Evolutionary conservation across 2,888 invertebrate genomes (phyloP).

Genomic region (Aricia artaxerxes): DNA sequence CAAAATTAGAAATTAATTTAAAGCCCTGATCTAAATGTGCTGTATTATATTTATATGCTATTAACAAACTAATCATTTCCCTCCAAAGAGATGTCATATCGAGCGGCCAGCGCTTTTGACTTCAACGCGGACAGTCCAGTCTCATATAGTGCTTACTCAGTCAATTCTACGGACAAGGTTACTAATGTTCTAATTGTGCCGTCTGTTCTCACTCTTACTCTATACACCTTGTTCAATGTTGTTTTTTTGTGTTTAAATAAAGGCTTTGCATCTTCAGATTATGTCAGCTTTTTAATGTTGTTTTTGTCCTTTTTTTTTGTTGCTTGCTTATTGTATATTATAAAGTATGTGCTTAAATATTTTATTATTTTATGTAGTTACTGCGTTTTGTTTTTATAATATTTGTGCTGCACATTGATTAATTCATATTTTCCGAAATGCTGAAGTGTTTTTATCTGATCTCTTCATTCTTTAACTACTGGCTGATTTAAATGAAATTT

Average conservation of each 20-base stretch:
- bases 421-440: too few relatives aligned
- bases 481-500: too few relatives aligned
- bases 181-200: conserved; percentile 55
- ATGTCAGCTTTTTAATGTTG: neutral
- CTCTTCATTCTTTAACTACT: too few relatives aligned
- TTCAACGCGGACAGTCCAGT: conserved; percentile 69
- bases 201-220: neutral
- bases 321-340: neutral
- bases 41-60: conserved; percentile 23
- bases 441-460: too few relatives aligned
- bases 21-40: neutral
- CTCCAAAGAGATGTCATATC: conserved; percentile 63
- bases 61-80: conserved; percentile 17
- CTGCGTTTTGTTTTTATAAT: too few relatives aligned
- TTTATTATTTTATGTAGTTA: too few relatives aligned
- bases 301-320: neutral
- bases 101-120: conserved; percentile 76
- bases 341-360: neutral
- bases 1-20: neutral
- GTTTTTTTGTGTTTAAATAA: neutral
- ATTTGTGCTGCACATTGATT: too few relatives aligned
- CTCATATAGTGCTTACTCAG: conserved; percentile 73
- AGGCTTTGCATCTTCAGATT: neutral
- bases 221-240: neutral
- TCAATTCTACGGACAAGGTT: conserved; percentile 76